Evolutionary conservation across 2,797 vertebrate genomes (phyloP), one percentile per base, ranked within the genome.

Genomic region (Chromis chromis): DNA sequence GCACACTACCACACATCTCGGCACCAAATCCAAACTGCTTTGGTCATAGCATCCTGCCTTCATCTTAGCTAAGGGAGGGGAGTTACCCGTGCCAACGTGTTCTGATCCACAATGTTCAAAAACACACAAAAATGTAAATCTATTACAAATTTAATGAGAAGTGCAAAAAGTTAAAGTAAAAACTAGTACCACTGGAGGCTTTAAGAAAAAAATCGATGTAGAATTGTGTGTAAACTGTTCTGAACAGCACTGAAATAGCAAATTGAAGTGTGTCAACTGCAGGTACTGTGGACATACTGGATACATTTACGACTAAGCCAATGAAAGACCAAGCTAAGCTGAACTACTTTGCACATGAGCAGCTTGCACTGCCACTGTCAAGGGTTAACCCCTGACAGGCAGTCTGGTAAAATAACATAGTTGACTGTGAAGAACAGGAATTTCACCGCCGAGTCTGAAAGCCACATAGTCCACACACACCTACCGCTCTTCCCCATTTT

Each of bases 361-460:
- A 68, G 74, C 68, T 57, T 69, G 50, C 65, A 70, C 60, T 74
- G 62, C 63, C 50, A 64, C 74, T 73, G 67, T 70, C 81, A 78
- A 78, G 54, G 74, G 79, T 90, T 85, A 89, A 88, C 76, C 75
- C 72, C 76, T 85, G 72, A 82, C 79, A 74, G 78, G 65, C 70
- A 77, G 75, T 70, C 76, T 81, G 60, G 56, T 74, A 70, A 85
- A 85, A 78, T 82, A 76, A 83, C 81, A 65, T 64, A 65, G 81
- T 77, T 74, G 82, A 76, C 70, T 53, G 42, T 88, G 70, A 88
- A 85, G 69, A 84, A 56, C 75, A 74, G 63, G 70, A 85, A 87
- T 88, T 82, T 86, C 79, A 73, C 71, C 46, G n/a, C 31, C 75
- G 31, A 42, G 44, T 57, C 64, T 74, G 58, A 78, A 83, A 85